Percentiles rank a stretch among this genome's conserved stretches.
phyloP scores from a whole-genome alignment of 23 tunicate genomes.

The Botrylloides violaceus region DNA sequence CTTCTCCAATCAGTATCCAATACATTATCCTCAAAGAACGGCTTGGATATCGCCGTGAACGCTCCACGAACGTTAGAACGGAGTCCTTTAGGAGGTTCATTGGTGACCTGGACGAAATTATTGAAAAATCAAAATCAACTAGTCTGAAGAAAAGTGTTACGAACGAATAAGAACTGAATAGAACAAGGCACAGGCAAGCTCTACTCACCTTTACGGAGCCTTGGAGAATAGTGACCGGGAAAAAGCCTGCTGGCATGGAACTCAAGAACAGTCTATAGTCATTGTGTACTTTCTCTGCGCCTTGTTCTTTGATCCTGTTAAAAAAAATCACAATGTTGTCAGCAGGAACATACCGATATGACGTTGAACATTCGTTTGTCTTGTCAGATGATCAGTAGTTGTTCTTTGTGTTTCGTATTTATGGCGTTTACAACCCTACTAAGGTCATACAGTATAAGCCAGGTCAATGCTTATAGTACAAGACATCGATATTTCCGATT shows the following conservation, averaged over 20 bases:
- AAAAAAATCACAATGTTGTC: neutral
- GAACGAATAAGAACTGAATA: too few relatives aligned
- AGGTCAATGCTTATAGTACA: too few relatives aligned
- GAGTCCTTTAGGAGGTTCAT: conserved; percentile 97
- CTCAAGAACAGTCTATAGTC: conserved; percentile 90
- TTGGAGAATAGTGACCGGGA: conserved; percentile 90
- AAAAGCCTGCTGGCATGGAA: conserved; percentile 92
- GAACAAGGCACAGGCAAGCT: too few relatives aligned
- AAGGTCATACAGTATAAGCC: too few relatives aligned
- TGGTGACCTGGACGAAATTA: conserved; percentile 94
- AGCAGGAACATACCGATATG: too few relatives aligned
- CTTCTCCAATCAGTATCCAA: conserved; percentile 77
- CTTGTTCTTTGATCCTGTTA: conserved; percentile 61
- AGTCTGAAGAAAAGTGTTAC: too few relatives aligned
- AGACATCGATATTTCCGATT: too few relatives aligned
- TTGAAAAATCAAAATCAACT: too few relatives aligned
- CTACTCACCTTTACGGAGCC: conserved; percentile 81
- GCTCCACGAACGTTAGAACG: conserved; percentile 94
- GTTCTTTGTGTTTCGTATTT: too few relatives aligned
- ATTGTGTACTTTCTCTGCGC: conserved; percentile 36
- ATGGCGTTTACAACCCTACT: too few relatives aligned
- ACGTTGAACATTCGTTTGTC: too few relatives aligned
- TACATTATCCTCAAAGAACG: conserved; percentile 75
- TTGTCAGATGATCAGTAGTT: too few relatives aligned
- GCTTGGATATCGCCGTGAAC: conserved; percentile 50